A percentile compares a stretch with the other conserved stretches of the same genome.
These are phyloP conservation scores for Stegodyphus mimosarum DNA, from an alignment of 1,140 invertebrate genomes.

Conservation along the genomic window DNA sequence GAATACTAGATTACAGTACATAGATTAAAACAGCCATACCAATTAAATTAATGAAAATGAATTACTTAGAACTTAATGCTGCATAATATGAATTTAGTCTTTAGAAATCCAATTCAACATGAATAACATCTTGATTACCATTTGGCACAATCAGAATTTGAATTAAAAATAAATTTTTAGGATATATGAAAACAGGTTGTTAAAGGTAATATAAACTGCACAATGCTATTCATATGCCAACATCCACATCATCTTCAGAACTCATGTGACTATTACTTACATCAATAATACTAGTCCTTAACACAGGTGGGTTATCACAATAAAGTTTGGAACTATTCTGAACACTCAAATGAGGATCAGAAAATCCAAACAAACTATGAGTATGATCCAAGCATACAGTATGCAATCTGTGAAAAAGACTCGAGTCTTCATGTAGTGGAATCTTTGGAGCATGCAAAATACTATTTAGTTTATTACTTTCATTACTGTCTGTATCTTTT, in stretches of 20 bases:
- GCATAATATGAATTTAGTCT: background rate
- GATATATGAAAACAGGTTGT: background rate
- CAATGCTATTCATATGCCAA: conserved; percentile 51
- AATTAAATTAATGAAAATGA: background rate
- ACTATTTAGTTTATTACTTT: background rate
- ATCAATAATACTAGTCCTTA: conserved; percentile 15
- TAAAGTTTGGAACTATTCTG: conserved; percentile 21
- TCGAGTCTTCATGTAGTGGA: background rate
- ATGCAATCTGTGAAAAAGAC: conserved; percentile 22
- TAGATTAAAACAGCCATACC: background rate
- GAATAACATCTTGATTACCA: background rate
- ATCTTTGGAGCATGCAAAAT: background rate
- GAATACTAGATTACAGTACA: background rate
- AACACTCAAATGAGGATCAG: conserved; percentile 30
- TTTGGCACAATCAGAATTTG: too few relatives aligned
- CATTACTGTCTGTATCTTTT: background rate
- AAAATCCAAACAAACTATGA: conserved; percentile 29
- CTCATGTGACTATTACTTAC: conserved; percentile 24
- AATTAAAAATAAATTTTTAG: background rate
- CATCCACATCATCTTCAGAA: conserved; percentile 52
- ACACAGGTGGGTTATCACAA: conserved; percentile 6
- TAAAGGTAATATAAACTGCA: conserved; percentile 58
- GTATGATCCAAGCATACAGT: conserved; percentile 31
- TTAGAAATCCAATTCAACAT: too few relatives aligned
- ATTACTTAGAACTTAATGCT: background rate